Evolutionary conservation across 2,888 invertebrate species (phyloP), one percentile per base, ranked within the genome.

Genomic region (Corbicula japonica): DNA sequence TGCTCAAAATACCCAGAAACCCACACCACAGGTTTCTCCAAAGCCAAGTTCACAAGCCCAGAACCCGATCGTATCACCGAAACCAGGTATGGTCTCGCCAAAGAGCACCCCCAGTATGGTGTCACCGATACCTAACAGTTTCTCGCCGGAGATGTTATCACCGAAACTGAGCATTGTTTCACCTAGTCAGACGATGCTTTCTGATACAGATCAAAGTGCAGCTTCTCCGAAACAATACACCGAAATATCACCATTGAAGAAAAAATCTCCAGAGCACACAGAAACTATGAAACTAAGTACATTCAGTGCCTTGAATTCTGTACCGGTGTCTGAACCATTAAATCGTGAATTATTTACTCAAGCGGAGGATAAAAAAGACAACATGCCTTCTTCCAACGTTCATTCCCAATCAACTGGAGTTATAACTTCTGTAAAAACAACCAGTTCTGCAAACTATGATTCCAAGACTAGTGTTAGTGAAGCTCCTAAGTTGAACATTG

Each of bases 111-210:
- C 58, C 18, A 54, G 48, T 48, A 52, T 69, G 41, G 70, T 76
- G 2, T 76, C 69, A 38, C 73, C 78, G 1, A 26, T 35, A 44
- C 63, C 60, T 4, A 66, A 54, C 26, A 34, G 38, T 38, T 56
- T 78, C 28, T 69, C 78, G 3, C 74, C 79, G 1, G 76, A 76
- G 50, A 65, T 79, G 52, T 62, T 81, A 18, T 78, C 78, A 3
- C 78, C 83, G 26, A 82, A 79, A 56, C 58, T 77, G 32, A 83
- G 74, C 23, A 79, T 79, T 48, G 83, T 83, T 2, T 83, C 83
- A 28, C 83, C 79, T 35, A 68, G 60, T 46, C 76, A 83, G 44
- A 61, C 28, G 1, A 48, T 74, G 38, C 38, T 78, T 38, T 54
- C 73, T 6, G 81, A 76, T 23, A 70, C 48, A 66, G 76, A 81